Evolutionary conservation across 1,140 invertebrate genomes (phyloP), one percentile per base, ranked within the genome.

Genomic region (Rhyacophila brunnea): DNA sequence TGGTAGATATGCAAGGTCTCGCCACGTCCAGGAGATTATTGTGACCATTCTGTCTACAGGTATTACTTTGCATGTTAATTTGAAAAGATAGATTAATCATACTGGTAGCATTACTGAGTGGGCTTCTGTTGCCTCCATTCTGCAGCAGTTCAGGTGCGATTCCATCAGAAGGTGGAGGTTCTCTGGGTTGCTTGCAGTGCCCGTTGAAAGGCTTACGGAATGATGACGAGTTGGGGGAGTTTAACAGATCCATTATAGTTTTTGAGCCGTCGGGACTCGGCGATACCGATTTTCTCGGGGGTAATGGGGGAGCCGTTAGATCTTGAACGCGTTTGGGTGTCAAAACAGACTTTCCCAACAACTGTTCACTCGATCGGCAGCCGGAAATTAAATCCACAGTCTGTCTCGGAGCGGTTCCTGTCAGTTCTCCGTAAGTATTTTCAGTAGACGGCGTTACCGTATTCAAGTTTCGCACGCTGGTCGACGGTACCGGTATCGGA

Each of bases 201-300:
- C 23, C 23, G 9, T 28, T 42, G 43, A 11, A 46, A 34, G 6
- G 34, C 28, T 10, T 46, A 14, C 6, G 43, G 43, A 19, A 43
- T 6, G 9, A 4, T 17, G 48, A 9, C 35, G 15, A 6, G 32
- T 38, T 51, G 13, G 36, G 14, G 2, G 20, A 57, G 17, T 18
- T 57, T 19, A 17, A 10, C n/a, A 35, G 13, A 40, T 57, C 44
- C 10, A 35, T 51, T 45, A 43, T 35, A 11, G 50, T 47, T 9
- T 44, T 44, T 48, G 53, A 35, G 4, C 17, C 45, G 13, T 65
- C 63, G 5, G 62, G 53, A 51, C 55, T 74, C 0, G 77, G 75
- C 0, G 74, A 77, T 6, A 75, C 49, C 20, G 74, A 76, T 66
- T 78, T 78, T 23, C 74, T 61, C 0, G 77, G 77, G 6, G 75